phyloP scores from a whole-genome alignment of 2,113 vertebrate genomes.

The Trematomus loennbergii region DNA sequence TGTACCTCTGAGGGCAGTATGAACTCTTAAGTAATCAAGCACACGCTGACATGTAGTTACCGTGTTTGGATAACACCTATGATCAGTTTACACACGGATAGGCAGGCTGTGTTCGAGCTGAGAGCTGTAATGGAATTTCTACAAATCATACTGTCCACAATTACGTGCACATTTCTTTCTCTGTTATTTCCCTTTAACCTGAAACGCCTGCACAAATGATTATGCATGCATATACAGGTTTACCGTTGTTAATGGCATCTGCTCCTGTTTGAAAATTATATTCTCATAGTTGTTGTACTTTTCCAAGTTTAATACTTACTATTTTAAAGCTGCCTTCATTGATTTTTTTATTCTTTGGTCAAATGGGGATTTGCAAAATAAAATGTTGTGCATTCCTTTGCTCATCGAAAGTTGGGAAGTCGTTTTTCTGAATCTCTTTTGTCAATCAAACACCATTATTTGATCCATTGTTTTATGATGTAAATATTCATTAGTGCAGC shows the following conservation, averaged over 20 bases:
- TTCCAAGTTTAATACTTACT: not conserved
- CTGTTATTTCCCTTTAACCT: not conserved
- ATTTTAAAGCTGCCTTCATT: not conserved
- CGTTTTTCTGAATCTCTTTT: no score
- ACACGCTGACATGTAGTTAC: not conserved
- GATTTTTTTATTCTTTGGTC: not conserved
- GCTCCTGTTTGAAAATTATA: not conserved
- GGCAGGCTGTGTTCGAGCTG: not conserved
- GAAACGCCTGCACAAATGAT: not conserved
- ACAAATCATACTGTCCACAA: not conserved
- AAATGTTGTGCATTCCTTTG: no score
- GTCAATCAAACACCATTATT: not conserved
- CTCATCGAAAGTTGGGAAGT: no score
- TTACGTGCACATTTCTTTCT: not conserved
- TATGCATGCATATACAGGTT: not conserved
- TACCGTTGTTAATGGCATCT: no score
- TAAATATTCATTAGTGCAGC: not conserved
- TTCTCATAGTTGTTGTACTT: no score
- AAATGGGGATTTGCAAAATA: not conserved
- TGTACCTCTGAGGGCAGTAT: slow-evolving; percentile 2
- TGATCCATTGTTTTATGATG: not conserved
- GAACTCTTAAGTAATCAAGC: slow-evolving; percentile 9
- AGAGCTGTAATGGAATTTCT: not conserved
- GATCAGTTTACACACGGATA: slow-evolving; percentile 31
- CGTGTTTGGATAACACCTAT: slow-evolving; percentile 38